A percentile compares a stretch with the other conserved stretches of the same genome.
These are phyloP conservation scores for Aurelia sp. DNA, from an alignment of 30 jellyfish, hydroid and myxozoan species.

Conservation along the genomic window DNA sequence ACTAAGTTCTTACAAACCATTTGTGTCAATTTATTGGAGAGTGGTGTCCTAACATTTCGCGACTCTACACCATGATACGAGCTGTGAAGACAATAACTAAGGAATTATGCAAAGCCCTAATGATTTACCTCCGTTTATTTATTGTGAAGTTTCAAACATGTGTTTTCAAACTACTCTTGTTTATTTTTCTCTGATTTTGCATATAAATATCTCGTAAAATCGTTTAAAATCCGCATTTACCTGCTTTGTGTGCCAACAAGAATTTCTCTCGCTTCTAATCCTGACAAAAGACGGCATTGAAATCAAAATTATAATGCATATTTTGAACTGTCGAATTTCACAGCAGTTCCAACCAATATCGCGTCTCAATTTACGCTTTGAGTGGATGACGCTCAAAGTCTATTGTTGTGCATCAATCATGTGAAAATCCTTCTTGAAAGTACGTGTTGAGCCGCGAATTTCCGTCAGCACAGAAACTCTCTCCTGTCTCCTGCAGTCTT, in stretches of 20 bases:
- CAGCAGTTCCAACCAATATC: slow-evolving; percentile 14
- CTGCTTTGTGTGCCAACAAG: not conserved
- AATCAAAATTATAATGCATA: not conserved
- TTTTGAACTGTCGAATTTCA: slow-evolving; percentile 3
- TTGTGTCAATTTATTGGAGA: not conserved
- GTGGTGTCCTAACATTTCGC: not conserved
- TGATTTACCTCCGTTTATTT: too few species aligned
- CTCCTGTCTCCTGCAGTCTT: not conserved
- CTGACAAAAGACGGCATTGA: not conserved
- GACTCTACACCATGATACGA: not conserved
- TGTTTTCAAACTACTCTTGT: not conserved
- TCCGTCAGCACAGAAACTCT: slow-evolving; percentile 7
- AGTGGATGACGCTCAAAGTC: slow-evolving; percentile 47
- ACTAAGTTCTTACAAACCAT: not conserved
- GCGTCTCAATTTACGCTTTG: not conserved
- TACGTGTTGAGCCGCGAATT: slow-evolving; percentile 39
- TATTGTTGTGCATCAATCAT: slow-evolving; percentile 49
- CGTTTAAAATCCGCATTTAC: not conserved
- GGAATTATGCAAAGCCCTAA: too few species aligned
- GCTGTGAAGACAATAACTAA: too few species aligned
- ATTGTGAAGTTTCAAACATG: not conserved
- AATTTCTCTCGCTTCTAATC: not conserved
- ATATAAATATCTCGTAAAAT: not conserved
- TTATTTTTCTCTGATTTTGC: not conserved
- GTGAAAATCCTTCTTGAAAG: slow-evolving; percentile 28